Evolutionary conservation across 2,797 vertebrate species (phyloP).

Genomic region (Micropoecilia bifurca): DNA sequence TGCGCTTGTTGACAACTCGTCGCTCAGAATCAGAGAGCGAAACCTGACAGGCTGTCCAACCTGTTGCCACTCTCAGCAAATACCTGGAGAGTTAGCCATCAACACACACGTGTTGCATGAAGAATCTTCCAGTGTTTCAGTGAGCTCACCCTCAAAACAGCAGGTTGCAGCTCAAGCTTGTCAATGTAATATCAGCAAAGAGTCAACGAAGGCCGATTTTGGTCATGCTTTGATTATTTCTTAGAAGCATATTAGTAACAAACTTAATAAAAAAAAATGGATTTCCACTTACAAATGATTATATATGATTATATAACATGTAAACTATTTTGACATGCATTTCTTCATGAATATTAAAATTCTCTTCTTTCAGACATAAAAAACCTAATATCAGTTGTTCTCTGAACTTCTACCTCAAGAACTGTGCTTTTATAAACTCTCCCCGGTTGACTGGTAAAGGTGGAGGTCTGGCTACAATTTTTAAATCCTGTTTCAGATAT

Average conservation of each 20-base stretch:
- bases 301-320: neutral
- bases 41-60: constrained; percentile 27
- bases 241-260: neutral
- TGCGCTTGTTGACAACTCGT: constrained; percentile 36
- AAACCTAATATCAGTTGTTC: too few relatives aligned
- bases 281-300: neutral
- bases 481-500: too few relatives aligned
- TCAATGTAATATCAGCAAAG: neutral
- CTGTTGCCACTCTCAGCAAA: constrained; percentile 35
- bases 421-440: too few relatives aligned
- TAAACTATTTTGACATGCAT: neutral
- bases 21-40: constrained; percentile 24
- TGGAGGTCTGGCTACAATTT: too few relatives aligned
- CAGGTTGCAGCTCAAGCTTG: neutral
- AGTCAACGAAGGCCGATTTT: neutral
- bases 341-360: neutral
- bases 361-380: neutral
- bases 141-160: neutral
- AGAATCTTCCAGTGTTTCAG: neutral
- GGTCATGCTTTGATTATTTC: neutral
- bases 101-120: constrained; percentile 31
- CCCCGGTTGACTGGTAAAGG: too few relatives aligned
- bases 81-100: constrained; percentile 24
- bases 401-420: too few relatives aligned
- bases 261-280: neutral